Percentiles rank a stretch among this genome's conserved stretches.
Conservation (phyloP, 2,888 invertebrate genomes). For the Idaea aversata region DNA sequence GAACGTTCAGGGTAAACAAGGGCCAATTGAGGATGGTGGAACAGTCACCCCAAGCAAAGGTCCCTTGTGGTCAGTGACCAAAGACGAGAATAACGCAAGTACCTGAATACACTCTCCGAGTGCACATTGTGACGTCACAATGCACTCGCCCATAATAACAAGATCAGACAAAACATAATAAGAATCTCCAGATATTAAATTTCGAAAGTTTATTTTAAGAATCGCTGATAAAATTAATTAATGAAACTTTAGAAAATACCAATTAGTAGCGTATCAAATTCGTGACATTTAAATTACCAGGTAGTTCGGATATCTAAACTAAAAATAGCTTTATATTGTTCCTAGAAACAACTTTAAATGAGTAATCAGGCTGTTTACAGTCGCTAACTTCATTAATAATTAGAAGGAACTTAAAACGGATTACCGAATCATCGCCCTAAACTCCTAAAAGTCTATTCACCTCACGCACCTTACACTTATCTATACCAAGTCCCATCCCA, state of each 20-base stretch:
- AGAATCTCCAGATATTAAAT: background rate
- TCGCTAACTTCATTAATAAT: conserved; percentile 10
- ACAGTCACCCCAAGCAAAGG: conserved; percentile 77
- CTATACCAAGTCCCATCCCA: conserved; percentile 23
- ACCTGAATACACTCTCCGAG: conserved; percentile 58
- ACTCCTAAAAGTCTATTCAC: conserved; percentile 19
- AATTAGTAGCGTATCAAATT: background rate
- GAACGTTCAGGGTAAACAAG: conserved; percentile 25
- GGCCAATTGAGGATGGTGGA: conserved; percentile 54
- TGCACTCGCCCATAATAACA: conserved; percentile 39
- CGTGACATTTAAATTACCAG: background rate
- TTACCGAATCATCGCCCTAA: conserved; percentile 19
- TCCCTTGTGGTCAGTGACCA: conserved; percentile 76
- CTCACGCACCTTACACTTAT: conserved; percentile 26
- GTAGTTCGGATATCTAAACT: background rate
- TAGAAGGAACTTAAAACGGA: conserved; percentile 20
- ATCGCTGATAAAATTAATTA: background rate
- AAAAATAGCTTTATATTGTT: background rate
- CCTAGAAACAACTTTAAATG: background rate
- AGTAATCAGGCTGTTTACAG: background rate
- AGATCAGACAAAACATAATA: conserved; percentile 21
- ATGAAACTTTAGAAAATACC: background rate
- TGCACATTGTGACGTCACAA: conserved; percentile 61
- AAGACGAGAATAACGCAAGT: conserved; percentile 70
- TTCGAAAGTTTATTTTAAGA: background rate